Evolutionary conservation across 2,797 vertebrate species (phyloP).

Genomic region (Coregonus sp.): DNA sequence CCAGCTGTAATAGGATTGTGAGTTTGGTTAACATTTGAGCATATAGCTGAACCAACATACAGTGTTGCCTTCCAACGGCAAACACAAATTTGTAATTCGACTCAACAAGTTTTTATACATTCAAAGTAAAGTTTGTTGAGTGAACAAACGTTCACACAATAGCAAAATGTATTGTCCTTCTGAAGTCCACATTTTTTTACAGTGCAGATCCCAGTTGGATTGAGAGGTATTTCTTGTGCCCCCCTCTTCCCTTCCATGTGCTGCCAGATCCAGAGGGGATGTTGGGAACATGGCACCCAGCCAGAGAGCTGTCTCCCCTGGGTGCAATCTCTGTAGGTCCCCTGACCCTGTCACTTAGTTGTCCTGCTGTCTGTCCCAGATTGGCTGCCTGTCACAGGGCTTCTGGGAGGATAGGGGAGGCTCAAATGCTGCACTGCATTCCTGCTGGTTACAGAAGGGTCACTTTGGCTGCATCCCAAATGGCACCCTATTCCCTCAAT

Average conservation of each 20-base stretch:
- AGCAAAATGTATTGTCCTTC: too few species aligned
- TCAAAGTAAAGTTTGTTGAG: too few species aligned
- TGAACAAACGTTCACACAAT: too few species aligned
- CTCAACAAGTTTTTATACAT: too few species aligned
- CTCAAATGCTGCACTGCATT: not conserved
- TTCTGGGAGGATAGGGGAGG: not conserved
- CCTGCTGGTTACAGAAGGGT: not conserved
- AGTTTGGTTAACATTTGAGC: too few species aligned
- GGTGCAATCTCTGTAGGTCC: slow-evolving; percentile 17
- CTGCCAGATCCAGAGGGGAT: not conserved
- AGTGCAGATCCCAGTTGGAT: not conserved
- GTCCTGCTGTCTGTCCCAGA: not conserved
- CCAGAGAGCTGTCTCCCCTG: slow-evolving; percentile 25
- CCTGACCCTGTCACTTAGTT: slow-evolving; percentile 11
- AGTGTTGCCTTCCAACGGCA: too few species aligned
- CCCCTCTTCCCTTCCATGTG: slow-evolving; percentile 7
- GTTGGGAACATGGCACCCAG: slow-evolving; percentile 53
- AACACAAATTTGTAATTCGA: too few species aligned
- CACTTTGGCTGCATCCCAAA: not conserved
- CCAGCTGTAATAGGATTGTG: too few species aligned
- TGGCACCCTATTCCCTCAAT: not conserved
- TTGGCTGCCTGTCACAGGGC: slow-evolving; percentile 2
- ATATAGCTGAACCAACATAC: too few species aligned
- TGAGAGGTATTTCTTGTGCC: slow-evolving; percentile 19
- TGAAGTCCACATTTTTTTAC: not conserved